Percentiles rank a stretch among this genome's conserved stretches.
These are phyloP conservation scores for Synergus gifuensis DNA, from an alignment of 2,888 invertebrate genomes.

Conservation along the genomic window DNA sequence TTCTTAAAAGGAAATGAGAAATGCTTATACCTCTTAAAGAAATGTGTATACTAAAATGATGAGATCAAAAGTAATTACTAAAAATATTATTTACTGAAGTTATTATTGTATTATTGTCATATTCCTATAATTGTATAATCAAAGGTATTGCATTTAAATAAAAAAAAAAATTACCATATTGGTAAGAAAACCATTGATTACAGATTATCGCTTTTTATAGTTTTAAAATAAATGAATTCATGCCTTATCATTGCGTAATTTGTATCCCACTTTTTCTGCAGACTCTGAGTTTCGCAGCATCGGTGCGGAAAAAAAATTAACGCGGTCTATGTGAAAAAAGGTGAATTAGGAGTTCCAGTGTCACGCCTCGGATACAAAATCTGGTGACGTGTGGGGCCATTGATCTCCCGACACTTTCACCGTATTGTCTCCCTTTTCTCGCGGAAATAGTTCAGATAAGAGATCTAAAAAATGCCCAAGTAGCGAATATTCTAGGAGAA, in stretches of 20 bases:
- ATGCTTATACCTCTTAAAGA: too few species aligned
- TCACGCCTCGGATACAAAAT: conserved; percentile 48
- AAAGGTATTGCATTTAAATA: too few species aligned
- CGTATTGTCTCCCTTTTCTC: conserved; percentile 57
- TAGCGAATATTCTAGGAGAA: conserved; percentile 46
- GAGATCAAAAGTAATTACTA: too few species aligned
- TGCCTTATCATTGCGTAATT: neutral
- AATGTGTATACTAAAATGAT: too few species aligned
- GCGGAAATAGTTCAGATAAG: conserved; percentile 52
- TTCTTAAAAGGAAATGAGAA: neutral
- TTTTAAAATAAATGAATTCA: neutral
- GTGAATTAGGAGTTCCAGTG: conserved; percentile 45
- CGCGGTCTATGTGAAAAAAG: conserved; percentile 42
- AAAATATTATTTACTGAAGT: too few species aligned
- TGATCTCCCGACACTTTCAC: conserved; percentile 57
- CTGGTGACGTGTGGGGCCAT: conserved; percentile 55
- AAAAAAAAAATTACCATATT: too few species aligned
- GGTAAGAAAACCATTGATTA: too few species aligned
- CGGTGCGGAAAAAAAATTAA: neutral
- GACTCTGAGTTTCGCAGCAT: neutral
- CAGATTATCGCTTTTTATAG: neutral
- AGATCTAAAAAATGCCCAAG: conserved; percentile 46
- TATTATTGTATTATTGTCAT: too few species aligned
- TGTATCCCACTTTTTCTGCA: neutral
- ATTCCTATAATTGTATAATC: too few species aligned